phyloP scores from a whole-genome alignment of 2,113 vertebrate species.

The Stigmatopora nigra region DNA sequence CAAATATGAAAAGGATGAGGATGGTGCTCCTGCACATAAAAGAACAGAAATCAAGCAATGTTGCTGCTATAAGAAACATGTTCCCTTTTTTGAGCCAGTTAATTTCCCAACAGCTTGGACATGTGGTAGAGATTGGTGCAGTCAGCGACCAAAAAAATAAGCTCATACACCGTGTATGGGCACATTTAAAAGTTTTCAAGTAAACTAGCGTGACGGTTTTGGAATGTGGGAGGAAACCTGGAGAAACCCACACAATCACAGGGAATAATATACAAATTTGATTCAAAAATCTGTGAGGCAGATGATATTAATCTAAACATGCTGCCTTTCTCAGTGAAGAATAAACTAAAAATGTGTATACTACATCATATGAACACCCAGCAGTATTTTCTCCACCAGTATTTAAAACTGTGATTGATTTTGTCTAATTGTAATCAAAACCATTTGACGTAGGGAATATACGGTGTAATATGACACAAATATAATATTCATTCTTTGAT shows the following conservation, averaged over 20 bases:
- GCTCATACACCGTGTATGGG: not conserved
- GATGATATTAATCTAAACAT: not conserved
- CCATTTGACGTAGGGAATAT: slow-evolving; percentile 23
- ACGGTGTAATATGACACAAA: slow-evolving; percentile 20
- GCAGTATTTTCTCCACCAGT: slow-evolving; percentile 37
- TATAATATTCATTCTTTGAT: not conserved
- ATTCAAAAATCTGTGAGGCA: not conserved
- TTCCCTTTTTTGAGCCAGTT: not conserved
- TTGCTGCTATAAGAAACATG: not conserved
- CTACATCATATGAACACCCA: not conserved
- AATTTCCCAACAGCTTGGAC: not conserved
- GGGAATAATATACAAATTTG: not conserved
- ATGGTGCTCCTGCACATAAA: not conserved
- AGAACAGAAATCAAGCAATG: not conserved
- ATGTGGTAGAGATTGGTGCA: not conserved
- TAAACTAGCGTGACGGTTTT: not conserved
- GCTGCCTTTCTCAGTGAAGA: not conserved
- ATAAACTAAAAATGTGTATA: not conserved
- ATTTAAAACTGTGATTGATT: slow-evolving; percentile 33
- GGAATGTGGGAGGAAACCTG: not conserved
- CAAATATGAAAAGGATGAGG: not conserved
- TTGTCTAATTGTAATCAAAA: slow-evolving; percentile 45
- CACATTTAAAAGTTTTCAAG: not conserved
- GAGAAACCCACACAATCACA: no score
- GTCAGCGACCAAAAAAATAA: not conserved